A percentile compares a stretch with the other conserved stretches of the same genome.
These are phyloP conservation scores for Drosophila saltans DNA, from an alignment of 1,140 invertebrate species.

Conservation along the genomic window DNA sequence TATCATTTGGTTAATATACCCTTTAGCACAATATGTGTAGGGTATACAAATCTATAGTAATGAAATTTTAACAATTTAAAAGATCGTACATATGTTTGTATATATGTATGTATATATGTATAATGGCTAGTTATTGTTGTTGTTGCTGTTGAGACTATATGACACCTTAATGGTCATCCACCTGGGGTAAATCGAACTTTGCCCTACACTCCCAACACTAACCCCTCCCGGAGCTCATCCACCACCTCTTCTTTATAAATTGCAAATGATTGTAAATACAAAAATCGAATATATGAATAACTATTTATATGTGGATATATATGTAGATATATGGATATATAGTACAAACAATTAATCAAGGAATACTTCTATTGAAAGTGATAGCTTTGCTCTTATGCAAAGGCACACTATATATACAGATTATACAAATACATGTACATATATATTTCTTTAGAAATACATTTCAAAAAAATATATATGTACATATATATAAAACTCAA, in stretches of 20 bases:
- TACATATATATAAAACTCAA: constrained; percentile 3
- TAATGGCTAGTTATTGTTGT: background rate
- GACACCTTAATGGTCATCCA: background rate
- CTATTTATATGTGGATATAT: no score
- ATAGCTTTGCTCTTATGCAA: background rate
- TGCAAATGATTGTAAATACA: background rate
- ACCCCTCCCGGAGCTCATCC: background rate
- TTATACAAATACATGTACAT: constrained; percentile 10
- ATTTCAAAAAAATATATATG: background rate
- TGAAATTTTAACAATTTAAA: background rate
- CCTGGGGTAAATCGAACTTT: background rate
- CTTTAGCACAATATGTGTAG: background rate
- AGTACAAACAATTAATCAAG: background rate
- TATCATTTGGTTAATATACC: background rate
- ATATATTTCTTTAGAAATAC: background rate
- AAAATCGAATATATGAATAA: no score
- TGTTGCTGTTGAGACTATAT: background rate
- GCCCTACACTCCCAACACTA: background rate
- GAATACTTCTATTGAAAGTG: constrained; percentile 4
- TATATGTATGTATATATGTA: background rate
- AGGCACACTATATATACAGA: no score
- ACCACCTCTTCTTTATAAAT: background rate
- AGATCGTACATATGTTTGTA: no score
- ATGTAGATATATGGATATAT: no score
- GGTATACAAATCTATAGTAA: background rate